These are phyloP conservation scores for Bathynomus jamesi DNA, from an alignment of 1,140 invertebrate species.

Conservation along the genomic window DNA sequence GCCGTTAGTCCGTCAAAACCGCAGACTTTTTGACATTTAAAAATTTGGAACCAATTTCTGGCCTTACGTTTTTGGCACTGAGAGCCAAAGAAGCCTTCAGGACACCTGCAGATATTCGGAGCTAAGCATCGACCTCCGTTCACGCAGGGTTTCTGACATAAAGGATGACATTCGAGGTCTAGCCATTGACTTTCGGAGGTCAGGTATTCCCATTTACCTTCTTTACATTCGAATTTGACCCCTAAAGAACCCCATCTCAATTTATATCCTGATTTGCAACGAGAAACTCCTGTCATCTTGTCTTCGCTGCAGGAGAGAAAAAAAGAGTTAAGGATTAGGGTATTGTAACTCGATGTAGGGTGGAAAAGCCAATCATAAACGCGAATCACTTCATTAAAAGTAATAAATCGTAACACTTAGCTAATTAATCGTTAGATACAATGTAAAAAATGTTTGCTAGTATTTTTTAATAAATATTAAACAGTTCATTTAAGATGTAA, in stretches of 20 bases:
- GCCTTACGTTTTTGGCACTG: slow-evolving; percentile 8
- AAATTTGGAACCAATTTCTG: no score
- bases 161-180: background rate
- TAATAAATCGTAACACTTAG: no score
- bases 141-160: slow-evolving; percentile 1
- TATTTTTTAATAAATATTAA: no score
- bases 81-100: slow-evolving; percentile 9
- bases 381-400: no score
- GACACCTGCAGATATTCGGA: slow-evolving; percentile 6
- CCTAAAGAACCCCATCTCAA: background rate
- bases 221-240: background rate
- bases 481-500: no score
- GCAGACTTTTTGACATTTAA: no score
- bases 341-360: no score
- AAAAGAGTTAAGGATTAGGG: no score
- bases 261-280: slow-evolving; percentile 8
- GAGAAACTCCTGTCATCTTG: background rate
- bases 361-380: no score
- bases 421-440: no score
- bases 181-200: background rate
- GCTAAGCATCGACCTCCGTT: slow-evolving; percentile 11
- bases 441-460: no score
- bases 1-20: no score
- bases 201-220: background rate
- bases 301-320: slow-evolving; percentile 5